Base-by-base conservation (phyloP, 2,113 vertebrate species). In the Myrmophylax atrothorax region DNA sequence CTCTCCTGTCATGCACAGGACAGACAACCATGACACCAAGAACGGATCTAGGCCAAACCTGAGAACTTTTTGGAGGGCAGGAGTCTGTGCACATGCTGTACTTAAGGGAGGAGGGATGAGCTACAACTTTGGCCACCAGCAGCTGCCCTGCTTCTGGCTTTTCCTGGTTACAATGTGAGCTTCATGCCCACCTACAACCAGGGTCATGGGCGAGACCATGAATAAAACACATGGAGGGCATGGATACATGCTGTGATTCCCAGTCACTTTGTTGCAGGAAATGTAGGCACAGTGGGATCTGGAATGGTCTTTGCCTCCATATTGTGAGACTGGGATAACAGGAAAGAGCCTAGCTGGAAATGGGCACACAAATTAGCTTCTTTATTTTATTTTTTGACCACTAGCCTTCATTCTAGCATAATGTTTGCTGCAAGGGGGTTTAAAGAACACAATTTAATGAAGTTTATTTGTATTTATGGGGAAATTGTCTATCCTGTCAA, bases 221-320 rank as follows among this genome's bases (percentile, higher is more conserved):
- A 84, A 52, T 16, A 78, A n/a, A 78, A 47, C 1, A 6, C 0
- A 0, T 2, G 14, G 38, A 49, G 6, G 18, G 3, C 12, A 24
- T 44, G 40, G 24, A 7, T 15, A 47, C 5, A 2, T 9, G 5
- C 14, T 23, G 4, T 28, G 19, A 5, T 80, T 47, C 29, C 60
- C 67, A 47, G 29, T 1, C 12, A 40, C 7, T 11, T 29, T 56
- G 6, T 2, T 52, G 38, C 58, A 68, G 18, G 56, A 67, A 79
- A 5, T 0, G 0, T 3, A 13, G 33, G 22, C 28, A 50, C 25
- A 16, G n/a, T 47, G 6, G 28, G 53, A n/a, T 79, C 29, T 53
- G 28, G 16, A 28, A 40, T 69, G 31, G 4, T 16, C 35, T 55
- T 84, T 74, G 9, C 10, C 6, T 16, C 29, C 3, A 4, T 47